phyloP scores from a whole-genome alignment of 37 sponge, comb jelly and placozoan species.

The Mnemiopsis leidyi region DNA sequence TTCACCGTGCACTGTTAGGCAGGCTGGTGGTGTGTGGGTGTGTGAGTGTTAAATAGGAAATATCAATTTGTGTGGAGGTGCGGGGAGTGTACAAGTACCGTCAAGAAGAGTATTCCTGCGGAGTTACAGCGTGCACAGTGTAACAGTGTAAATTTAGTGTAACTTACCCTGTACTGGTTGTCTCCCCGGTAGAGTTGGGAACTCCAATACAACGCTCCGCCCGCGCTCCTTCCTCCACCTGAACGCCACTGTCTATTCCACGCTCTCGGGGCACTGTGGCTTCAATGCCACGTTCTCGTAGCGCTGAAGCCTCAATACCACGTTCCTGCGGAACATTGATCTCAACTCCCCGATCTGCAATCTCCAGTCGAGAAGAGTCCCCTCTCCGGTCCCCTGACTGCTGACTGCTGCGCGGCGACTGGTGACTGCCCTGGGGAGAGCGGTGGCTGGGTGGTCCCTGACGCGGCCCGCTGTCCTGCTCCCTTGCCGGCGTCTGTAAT shows the following conservation, averaged over 20 bases:
- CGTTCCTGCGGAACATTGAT: not conserved
- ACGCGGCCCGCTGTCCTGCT: not conserved
- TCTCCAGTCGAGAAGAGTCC: not conserved
- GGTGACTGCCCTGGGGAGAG: not conserved
- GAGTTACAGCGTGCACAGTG: not conserved
- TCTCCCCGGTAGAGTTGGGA: not conserved
- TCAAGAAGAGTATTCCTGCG: not conserved
- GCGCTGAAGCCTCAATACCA: not conserved
- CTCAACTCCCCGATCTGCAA: not conserved
- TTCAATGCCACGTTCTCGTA: conserved; percentile 1
- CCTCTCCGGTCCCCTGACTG: not conserved
- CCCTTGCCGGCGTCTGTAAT: not conserved
- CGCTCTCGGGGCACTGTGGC: not conserved
- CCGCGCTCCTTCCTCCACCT: not conserved
- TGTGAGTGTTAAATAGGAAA: not conserved
- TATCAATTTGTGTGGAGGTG: not conserved
- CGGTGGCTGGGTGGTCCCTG: not conserved
- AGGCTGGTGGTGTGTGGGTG: not conserved
- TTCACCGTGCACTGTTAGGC: not conserved
- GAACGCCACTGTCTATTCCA: not conserved
- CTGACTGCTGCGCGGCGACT: not conserved
- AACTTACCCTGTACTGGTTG: too few species aligned
- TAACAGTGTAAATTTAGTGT: too few species aligned
- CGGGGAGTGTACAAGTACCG: not conserved
- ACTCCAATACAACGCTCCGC: not conserved